Evolutionary conservation across 1,140 invertebrate species (phyloP).

Genomic region (Scaptomyza graminum): DNA sequence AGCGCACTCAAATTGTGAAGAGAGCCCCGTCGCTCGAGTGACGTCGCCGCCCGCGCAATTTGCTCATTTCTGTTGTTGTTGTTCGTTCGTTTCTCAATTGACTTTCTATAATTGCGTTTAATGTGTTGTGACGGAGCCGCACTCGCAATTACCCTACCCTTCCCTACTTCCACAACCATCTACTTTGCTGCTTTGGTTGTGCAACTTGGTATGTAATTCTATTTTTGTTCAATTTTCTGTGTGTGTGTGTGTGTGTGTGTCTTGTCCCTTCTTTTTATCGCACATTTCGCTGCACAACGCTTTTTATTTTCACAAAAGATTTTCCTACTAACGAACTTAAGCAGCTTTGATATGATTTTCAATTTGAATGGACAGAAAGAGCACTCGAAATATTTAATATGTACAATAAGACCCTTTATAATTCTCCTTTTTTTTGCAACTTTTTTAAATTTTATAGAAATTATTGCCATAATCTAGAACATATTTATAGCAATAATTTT

Average conservation of each 20-base stretch:
- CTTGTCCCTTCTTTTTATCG: constrained; percentile 40
- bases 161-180: not conserved
- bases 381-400: no score
- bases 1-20: constrained; percentile 9
- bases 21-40: not conserved
- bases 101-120: constrained; percentile 81
- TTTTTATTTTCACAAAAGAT: constrained; percentile 47
- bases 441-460: no score
- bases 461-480: no score
- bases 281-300: constrained; percentile 56
- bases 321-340: constrained; percentile 32
- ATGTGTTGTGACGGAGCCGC: constrained; percentile 72
- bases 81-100: constrained; percentile 63
- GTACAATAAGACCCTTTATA: no score
- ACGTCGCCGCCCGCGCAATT: constrained; percentile 54
- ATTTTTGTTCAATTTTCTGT: constrained; percentile 59
- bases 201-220: constrained; percentile 65
- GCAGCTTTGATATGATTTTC: constrained; percentile 71
- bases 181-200: constrained; percentile 36
- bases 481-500: no score
- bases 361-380: constrained; percentile 46
- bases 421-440: no score
- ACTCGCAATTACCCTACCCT: constrained; percentile 35
- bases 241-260: constrained; percentile 23
- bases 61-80: constrained; percentile 25